These are phyloP conservation scores for Pachyramphus minor DNA, from an alignment of 2,113 vertebrate species.

Conservation along the genomic window DNA sequence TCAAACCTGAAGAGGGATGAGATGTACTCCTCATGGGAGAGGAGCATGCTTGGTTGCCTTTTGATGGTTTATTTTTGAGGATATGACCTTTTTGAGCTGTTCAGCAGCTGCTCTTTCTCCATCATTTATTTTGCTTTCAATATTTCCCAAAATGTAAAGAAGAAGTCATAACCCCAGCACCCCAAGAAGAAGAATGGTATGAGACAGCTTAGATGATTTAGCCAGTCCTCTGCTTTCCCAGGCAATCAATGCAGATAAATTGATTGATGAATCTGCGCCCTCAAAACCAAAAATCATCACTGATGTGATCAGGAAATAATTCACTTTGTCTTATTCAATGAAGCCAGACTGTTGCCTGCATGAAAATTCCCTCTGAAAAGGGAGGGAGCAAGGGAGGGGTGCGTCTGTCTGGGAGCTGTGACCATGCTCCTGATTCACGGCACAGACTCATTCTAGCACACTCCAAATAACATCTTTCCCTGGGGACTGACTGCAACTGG, in stretches of 20 bases:
- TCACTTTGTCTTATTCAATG: neutral
- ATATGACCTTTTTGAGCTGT: slow-evolving; percentile 2
- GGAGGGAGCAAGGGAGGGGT: neutral
- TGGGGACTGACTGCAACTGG: neutral
- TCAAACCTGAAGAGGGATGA: neutral
- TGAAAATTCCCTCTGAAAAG: neutral
- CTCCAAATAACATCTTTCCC: neutral
- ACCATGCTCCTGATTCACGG: neutral
- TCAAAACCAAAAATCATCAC: neutral
- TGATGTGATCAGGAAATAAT: neutral
- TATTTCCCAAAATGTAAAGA: slow-evolving; percentile 8
- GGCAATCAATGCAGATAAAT: neutral
- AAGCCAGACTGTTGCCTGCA: neutral
- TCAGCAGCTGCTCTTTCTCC: slow-evolving; percentile 18
- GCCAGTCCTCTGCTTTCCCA: neutral
- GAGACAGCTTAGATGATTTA: neutral
- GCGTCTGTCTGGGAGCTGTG: neutral
- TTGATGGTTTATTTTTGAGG: slow-evolving; percentile 5
- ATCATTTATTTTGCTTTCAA: slow-evolving; percentile 27
- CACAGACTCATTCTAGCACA: neutral
- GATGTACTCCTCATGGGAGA: neutral
- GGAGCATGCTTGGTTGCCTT: slow-evolving; percentile 7
- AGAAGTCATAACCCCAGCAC: neutral
- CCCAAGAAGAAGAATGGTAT: neutral
- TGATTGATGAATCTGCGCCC: neutral